Evolutionary conservation across 2,888 invertebrate species (phyloP).

Genomic region (Hirtodrosophila confusa): DNA sequence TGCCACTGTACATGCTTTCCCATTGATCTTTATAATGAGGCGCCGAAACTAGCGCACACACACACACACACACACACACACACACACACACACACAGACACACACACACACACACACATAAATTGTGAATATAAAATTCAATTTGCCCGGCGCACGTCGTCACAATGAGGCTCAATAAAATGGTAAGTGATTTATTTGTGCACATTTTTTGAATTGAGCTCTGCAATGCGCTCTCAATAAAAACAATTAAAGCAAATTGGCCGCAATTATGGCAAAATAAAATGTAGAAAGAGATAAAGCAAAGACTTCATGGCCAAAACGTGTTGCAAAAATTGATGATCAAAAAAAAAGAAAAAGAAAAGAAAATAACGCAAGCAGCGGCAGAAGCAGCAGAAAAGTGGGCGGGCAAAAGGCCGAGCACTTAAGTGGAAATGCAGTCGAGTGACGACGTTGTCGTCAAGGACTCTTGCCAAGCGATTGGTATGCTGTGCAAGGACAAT

Average conservation of each 20-base stretch:
- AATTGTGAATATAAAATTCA: constrained; percentile 63
- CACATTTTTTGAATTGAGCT: constrained; percentile 46
- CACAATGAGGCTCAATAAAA: constrained; percentile 49
- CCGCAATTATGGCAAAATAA: constrained; percentile 49
- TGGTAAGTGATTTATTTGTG: constrained; percentile 71
- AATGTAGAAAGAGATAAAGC: constrained; percentile 13
- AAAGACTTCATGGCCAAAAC: constrained; percentile 8
- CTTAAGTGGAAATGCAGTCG: constrained; percentile 51
- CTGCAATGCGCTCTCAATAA: constrained; percentile 48
- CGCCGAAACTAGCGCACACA: too few species aligned
- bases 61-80: constrained; percentile 4
- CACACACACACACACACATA: constrained; percentile 1
- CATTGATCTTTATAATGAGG: constrained; percentile 63
- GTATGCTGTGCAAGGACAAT: background rate
- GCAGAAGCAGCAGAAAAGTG: background rate
- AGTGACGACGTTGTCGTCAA: constrained; percentile 18
- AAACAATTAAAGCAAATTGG: constrained; percentile 67
- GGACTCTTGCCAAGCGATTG: background rate
- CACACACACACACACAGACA: constrained; percentile 1
- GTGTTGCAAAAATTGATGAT: constrained; percentile 18
- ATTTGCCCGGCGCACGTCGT: constrained; percentile 52
- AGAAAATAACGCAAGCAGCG: constrained; percentile 7
- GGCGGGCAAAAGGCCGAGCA: constrained; percentile 12
- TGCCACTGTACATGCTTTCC: constrained; percentile 9
- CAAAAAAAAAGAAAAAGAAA: constrained; percentile 1